phyloP scores from a whole-genome alignment of 2,888 invertebrate genomes.

The Selenia dentaria region DNA sequence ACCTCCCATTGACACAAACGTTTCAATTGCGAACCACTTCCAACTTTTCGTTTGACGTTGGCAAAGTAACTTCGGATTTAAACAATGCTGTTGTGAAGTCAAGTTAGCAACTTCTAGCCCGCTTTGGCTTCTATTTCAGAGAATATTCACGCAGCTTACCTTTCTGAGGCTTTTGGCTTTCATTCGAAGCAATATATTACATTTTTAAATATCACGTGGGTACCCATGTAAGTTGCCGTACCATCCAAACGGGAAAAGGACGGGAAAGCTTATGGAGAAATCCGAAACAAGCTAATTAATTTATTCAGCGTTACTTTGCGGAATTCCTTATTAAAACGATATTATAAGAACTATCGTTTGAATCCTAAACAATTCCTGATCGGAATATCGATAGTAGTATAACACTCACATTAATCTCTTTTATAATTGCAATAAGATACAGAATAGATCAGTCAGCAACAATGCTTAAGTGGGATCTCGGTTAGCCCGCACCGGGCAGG shows the following conservation, averaged over 20 bases:
- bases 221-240: too few relatives aligned
- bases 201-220: too few relatives aligned
- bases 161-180: slow-evolving; percentile 1
- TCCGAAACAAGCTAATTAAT: too few relatives aligned
- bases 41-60: slow-evolving; percentile 70
- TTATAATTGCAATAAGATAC: not conserved
- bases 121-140: slow-evolving; percentile 16
- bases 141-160: slow-evolving; percentile 18
- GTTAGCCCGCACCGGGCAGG: slow-evolving; percentile 34
- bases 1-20: slow-evolving; percentile 49
- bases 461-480: slow-evolving; percentile 54
- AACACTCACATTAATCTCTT: too few relatives aligned
- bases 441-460: slow-evolving; percentile 7
- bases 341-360: too few relatives aligned
- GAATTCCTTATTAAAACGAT: too few relatives aligned
- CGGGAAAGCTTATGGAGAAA: too few relatives aligned
- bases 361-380: too few relatives aligned
- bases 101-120: slow-evolving; percentile 19
- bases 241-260: too few relatives aligned
- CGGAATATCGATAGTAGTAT: too few relatives aligned
- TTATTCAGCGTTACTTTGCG: too few relatives aligned
- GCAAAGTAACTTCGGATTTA: slow-evolving; percentile 47
- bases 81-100: slow-evolving; percentile 51
- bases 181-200: too few relatives aligned
- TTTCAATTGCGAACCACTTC: slow-evolving; percentile 59